Percentiles rank a stretch among this genome's conserved stretches.
These are phyloP conservation scores for Ornithorhynchus anatinus DNA, from an alignment of 2,113 vertebrate species.

Conservation along the genomic window DNA sequence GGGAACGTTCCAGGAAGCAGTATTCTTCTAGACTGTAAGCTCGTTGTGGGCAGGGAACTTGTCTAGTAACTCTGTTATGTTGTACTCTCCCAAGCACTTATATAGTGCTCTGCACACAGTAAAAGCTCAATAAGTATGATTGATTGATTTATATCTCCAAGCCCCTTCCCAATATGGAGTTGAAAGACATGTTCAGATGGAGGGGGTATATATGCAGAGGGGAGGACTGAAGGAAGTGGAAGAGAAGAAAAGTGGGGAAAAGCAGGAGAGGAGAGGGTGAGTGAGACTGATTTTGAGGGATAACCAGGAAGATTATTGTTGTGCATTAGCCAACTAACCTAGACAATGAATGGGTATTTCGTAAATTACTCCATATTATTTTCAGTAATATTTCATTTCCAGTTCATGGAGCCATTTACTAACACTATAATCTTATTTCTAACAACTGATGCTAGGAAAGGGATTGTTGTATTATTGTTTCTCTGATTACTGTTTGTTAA, in stretches of 20 bases:
- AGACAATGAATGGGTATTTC: neutral
- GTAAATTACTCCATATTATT: neutral
- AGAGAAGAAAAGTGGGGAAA: neutral
- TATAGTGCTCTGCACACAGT: no score
- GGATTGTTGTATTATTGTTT: neutral
- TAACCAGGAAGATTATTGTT: neutral
- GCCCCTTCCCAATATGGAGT: no score
- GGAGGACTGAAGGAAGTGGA: neutral
- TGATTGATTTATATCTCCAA: no score
- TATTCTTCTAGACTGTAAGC: no score
- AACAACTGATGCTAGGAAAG: neutral
- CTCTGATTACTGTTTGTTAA: neutral
- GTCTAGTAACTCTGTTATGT: no score
- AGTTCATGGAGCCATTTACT: rapidly evolving
- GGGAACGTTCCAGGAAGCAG: neutral
- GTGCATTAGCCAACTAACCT: no score
- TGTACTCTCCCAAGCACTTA: no score
- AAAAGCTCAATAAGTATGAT: no score
- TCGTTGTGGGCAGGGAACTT: no score
- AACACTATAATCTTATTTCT: neutral
- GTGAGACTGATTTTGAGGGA: neutral
- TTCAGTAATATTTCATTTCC: neutral
- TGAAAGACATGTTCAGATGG: neutral
- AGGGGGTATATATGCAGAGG: neutral
- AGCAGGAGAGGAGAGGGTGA: neutral